Evolutionary conservation across 2,888 invertebrate species (phyloP).

Genomic region (Prosapia bicincta): DNA sequence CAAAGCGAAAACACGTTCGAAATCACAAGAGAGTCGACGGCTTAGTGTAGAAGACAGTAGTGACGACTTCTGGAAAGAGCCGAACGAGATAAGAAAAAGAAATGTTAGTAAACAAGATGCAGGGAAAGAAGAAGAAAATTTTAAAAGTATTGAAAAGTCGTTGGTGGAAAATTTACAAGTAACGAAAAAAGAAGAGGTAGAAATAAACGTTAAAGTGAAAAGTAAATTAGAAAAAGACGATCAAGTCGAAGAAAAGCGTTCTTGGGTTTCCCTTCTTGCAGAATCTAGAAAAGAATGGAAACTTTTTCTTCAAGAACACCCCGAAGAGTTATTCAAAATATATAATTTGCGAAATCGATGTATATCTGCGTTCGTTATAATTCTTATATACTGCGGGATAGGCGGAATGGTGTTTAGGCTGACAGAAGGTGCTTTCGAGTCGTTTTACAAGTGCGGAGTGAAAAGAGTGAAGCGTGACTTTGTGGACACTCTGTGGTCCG

Average conservation of each 20-base stretch:
- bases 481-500: conserved; percentile 76
- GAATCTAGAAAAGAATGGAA: conserved; percentile 22
- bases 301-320: conserved; percentile 51
- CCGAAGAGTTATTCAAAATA: conserved; percentile 54
- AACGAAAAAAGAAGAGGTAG: conserved; percentile 3
- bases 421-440: conserved; percentile 81
- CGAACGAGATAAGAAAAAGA: conserved; percentile 11
- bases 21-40: conserved; percentile 17
- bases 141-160: conserved; percentile 2
- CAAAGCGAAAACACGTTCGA: conserved; percentile 32
- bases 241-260: neutral
- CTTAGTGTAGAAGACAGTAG: conserved; percentile 31
- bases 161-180: neutral
- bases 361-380: conserved; percentile 61
- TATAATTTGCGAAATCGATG: conserved; percentile 61
- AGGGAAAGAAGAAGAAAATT: neutral
- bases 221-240: neutral
- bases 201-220: neutral
- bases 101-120: neutral
- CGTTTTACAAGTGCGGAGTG: conserved; percentile 83
- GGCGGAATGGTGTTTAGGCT: conserved; percentile 78
- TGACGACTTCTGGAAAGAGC: conserved; percentile 36
- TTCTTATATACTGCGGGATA: conserved; percentile 70
- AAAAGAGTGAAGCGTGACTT: conserved; percentile 83
- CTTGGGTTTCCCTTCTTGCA: neutral